These are phyloP conservation scores for Symphodus melops DNA, from an alignment of 2,113 vertebrate genomes.

Conservation along the genomic window DNA sequence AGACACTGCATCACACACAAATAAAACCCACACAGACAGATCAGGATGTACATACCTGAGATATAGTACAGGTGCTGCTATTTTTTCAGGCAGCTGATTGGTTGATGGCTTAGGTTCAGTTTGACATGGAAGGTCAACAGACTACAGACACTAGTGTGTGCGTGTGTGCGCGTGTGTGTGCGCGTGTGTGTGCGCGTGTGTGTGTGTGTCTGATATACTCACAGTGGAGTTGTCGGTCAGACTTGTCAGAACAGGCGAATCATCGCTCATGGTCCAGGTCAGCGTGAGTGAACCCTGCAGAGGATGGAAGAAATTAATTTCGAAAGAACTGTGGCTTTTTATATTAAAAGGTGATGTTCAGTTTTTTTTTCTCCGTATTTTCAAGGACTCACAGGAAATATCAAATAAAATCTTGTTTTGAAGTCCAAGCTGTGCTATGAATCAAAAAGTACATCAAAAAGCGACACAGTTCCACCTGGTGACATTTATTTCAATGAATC, in stretches of 20 bases:
- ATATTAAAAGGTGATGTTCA: background rate
- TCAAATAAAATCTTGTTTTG: background rate
- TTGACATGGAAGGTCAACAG: background rate
- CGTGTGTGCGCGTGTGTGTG: too few relatives aligned
- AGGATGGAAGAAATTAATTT: slow-evolving; percentile 23
- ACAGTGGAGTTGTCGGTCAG: slow-evolving; percentile 89
- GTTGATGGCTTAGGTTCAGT: background rate
- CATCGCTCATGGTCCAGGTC: slow-evolving; percentile 92
- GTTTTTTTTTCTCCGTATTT: background rate
- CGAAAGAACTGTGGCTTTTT: slow-evolving; percentile 2
- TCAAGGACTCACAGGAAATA: background rate
- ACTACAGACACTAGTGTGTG: too few relatives aligned
- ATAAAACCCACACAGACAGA: slow-evolving; percentile 14
- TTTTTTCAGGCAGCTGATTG: background rate
- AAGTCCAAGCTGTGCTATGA: too few relatives aligned
- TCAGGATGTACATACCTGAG: slow-evolving; percentile 13
- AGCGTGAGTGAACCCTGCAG: slow-evolving; percentile 75
- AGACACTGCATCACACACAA: slow-evolving; percentile 11
- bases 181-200: background rate
- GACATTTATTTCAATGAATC: background rate
- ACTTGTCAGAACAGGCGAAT: slow-evolving; percentile 88
- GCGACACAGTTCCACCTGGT: background rate
- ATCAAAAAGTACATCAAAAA: background rate
- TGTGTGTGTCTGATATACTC: slow-evolving; percentile 67
- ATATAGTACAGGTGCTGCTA: background rate